phyloP scores from a whole-genome alignment of 2,797 vertebrate species.

The Echiichthys vipera region DNA sequence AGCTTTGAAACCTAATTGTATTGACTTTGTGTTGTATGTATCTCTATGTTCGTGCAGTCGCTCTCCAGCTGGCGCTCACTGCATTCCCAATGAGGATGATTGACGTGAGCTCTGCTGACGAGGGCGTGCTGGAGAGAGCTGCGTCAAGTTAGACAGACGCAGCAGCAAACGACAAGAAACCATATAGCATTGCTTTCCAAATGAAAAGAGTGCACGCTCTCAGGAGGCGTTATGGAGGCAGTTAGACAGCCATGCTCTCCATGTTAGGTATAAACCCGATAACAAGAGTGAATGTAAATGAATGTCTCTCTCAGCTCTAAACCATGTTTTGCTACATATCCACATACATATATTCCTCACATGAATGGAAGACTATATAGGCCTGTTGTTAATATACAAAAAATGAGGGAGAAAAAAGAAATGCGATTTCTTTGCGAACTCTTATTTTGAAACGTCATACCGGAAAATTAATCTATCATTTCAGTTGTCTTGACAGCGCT shows the following conservation, averaged over 20 bases:
- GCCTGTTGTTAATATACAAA: too few relatives aligned
- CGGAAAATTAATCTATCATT: not conserved
- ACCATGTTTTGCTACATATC: too few relatives aligned
- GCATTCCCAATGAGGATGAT: conserved; percentile 65
- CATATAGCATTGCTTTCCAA: not conserved
- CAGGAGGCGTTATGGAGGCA: fast-evolving
- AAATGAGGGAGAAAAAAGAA: not conserved
- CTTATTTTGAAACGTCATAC: conserved; percentile 40
- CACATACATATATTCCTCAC: fast-evolving
- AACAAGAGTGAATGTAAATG: not conserved
- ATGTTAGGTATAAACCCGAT: not conserved
- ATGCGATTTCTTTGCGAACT: fast-evolving
- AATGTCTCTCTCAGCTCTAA: not conserved
- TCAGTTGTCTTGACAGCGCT: not conserved
- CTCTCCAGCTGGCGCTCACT: conserved; percentile 58
- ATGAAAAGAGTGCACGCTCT: conserved; percentile 1
- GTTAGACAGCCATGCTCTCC: not conserved
- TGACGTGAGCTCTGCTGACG: conserved; percentile 68
- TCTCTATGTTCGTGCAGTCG: not conserved
- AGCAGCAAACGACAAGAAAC: conserved; percentile 9
- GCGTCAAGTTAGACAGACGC: conserved; percentile 4
- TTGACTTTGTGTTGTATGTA: not conserved
- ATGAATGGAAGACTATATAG: not conserved
- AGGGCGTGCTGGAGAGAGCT: conserved; percentile 53
- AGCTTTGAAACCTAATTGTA: not conserved